These are phyloP conservation scores for Sylvia borin DNA, from an alignment of 2,797 vertebrate species.

Conservation along the genomic window DNA sequence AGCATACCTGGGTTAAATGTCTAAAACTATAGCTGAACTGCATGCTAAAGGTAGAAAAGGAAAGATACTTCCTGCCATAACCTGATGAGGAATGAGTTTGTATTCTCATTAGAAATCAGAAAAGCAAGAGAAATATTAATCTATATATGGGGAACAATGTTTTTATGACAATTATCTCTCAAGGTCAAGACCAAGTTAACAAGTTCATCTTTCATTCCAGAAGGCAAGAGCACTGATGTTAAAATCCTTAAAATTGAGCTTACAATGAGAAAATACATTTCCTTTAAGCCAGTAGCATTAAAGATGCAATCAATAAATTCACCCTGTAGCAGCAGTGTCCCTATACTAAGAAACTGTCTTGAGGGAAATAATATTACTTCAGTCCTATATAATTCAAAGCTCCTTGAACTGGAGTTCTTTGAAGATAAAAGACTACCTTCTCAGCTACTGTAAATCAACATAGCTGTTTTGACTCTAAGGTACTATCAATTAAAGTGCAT, in stretches of 20 bases:
- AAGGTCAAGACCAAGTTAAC: neutral
- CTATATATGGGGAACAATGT: neutral
- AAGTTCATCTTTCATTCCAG: neutral
- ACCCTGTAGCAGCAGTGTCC: neutral
- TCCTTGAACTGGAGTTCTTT: neutral
- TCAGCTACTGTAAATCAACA: neutral
- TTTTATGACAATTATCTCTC: neutral
- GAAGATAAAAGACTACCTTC: neutral
- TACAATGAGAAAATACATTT: neutral
- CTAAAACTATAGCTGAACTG: neutral
- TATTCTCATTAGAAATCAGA: neutral
- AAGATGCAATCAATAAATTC: slow-evolving; percentile 1
- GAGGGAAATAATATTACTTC: neutral
- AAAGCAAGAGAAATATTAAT: neutral
- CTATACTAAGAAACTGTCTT: neutral
- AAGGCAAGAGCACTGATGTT: neutral
- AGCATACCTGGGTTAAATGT: neutral
- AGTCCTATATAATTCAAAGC: neutral
- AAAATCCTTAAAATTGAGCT: neutral
- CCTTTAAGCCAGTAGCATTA: neutral
- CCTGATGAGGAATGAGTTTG: neutral
- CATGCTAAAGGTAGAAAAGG: neutral
- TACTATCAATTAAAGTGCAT: neutral
- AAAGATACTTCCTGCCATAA: neutral
- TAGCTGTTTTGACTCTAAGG: neutral